phyloP scores from a whole-genome alignment of 2,888 invertebrate genomes.

The Trissolcus brochymenae region DNA sequence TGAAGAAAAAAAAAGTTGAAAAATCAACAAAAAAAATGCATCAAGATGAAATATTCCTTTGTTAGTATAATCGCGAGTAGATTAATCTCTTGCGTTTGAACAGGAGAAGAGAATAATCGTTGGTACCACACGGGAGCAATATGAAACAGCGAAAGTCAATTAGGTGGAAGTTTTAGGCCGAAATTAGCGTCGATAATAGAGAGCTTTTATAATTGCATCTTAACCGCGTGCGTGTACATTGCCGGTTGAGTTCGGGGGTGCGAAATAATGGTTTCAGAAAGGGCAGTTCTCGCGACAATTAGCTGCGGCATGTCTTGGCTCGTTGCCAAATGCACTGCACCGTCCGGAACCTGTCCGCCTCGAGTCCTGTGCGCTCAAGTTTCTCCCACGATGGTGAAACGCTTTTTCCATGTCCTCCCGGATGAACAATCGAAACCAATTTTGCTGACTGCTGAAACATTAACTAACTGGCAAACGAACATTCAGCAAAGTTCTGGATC shows the following conservation, averaged over 20 bases:
- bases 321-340: conserved; percentile 64
- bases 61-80: too few relatives aligned
- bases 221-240: conserved; percentile 45
- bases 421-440: conserved; percentile 53
- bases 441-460: conserved; percentile 54
- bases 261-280: conserved; percentile 71
- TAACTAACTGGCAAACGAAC: conserved; percentile 28
- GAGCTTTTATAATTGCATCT: conserved; percentile 54
- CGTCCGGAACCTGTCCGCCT: conserved; percentile 45
- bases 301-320: conserved; percentile 69
- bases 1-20: not conserved
- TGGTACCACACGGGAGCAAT: conserved; percentile 4
- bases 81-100: too few relatives aligned
- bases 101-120: not conserved
- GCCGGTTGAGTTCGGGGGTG: conserved; percentile 53
- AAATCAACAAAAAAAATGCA: not conserved
- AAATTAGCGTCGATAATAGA: conserved; percentile 54
- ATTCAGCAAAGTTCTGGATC: conserved; percentile 28
- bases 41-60: too few relatives aligned
- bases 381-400: conserved; percentile 36
- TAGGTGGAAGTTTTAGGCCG: conserved; percentile 41
- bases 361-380: conserved; percentile 35
- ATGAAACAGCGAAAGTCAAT: conserved; percentile 48
- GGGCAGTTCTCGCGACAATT: conserved; percentile 71
- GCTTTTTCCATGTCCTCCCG: conserved; percentile 50